These are phyloP conservation scores for Mayetiola destructor DNA, from an alignment of 2,888 invertebrate species.

Conservation along the genomic window DNA sequence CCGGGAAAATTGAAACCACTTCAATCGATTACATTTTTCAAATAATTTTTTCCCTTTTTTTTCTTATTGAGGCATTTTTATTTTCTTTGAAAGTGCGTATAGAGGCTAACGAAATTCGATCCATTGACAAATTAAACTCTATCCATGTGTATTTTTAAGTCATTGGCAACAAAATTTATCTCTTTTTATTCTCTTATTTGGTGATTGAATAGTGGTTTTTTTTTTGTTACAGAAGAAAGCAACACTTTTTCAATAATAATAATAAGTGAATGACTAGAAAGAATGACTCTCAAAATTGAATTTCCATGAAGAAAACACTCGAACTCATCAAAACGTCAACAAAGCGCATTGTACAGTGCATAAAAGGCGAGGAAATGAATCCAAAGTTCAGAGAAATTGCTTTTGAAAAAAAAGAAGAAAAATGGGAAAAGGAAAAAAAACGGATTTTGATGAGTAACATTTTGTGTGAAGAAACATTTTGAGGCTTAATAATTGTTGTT, in stretches of 20 bases:
- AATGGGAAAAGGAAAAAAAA: too few relatives aligned
- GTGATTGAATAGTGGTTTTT: not conserved
- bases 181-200: not conserved
- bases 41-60: too few relatives aligned
- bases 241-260: not conserved
- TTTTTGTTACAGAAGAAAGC: not conserved
- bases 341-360: not conserved
- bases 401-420: too few relatives aligned
- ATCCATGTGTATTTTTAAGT: conserved; percentile 1
- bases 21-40: not conserved
- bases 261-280: not conserved
- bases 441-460: not conserved
- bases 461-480: conserved; percentile 4
- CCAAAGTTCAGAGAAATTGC: not conserved
- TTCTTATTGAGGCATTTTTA: too few relatives aligned
- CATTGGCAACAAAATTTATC: not conserved
- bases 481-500: too few relatives aligned
- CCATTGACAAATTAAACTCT: not conserved
- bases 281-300: not conserved
- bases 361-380: not conserved
- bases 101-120: not conserved
- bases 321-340: not conserved
- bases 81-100: not conserved
- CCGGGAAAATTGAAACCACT: not conserved
- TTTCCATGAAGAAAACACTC: not conserved